A percentile compares a stretch with the other conserved stretches of the same genome.
phyloP scores from a whole-genome alignment of 2,888 invertebrate species.

The Latheticus oryzae region DNA sequence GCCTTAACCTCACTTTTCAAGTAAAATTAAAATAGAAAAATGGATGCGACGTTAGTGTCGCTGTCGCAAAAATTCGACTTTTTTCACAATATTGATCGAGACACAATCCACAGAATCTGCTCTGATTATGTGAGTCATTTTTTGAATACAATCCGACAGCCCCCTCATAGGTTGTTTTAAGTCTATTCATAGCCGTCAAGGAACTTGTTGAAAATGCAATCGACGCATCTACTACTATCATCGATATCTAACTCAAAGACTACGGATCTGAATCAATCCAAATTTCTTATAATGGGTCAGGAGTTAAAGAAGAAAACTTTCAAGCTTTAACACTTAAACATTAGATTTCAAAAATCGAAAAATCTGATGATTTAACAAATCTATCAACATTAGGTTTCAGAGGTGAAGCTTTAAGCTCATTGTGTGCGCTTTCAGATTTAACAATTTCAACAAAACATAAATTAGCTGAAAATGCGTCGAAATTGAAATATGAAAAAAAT shows the following conservation, averaged over 20 bases:
- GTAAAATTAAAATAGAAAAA: too few relatives aligned
- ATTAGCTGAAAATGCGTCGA: conserved; percentile 76
- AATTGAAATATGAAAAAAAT: conserved; percentile 83
- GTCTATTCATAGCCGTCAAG: conserved; percentile 91
- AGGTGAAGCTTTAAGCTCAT: conserved; percentile 96
- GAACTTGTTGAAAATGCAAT: conserved; percentile 96
- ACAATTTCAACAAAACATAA: conserved; percentile 81
- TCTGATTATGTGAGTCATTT: conserved; percentile 87
- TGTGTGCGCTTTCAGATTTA: conserved; percentile 87
- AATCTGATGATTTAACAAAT: conserved; percentile 86
- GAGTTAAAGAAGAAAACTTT: conserved; percentile 88
- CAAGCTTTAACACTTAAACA: conserved; percentile 90
- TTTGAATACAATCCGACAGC: too few relatives aligned
- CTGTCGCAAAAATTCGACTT: too few relatives aligned
- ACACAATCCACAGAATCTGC: conserved; percentile 86
- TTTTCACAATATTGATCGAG: too few relatives aligned
- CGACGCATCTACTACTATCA: conserved; percentile 90
- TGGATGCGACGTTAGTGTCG: too few relatives aligned
- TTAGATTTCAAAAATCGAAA: conserved; percentile 92
- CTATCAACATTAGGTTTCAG: conserved; percentile 96
- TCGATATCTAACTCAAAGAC: conserved; percentile 89
- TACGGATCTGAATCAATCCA: conserved; percentile 90
- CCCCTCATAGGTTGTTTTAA: conserved; percentile 83
- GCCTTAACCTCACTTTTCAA: too few relatives aligned
- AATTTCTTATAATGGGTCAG: conserved; percentile 93